Conservation (phyloP, 2,888 invertebrate species). For the Dynastes tityus region DNA sequence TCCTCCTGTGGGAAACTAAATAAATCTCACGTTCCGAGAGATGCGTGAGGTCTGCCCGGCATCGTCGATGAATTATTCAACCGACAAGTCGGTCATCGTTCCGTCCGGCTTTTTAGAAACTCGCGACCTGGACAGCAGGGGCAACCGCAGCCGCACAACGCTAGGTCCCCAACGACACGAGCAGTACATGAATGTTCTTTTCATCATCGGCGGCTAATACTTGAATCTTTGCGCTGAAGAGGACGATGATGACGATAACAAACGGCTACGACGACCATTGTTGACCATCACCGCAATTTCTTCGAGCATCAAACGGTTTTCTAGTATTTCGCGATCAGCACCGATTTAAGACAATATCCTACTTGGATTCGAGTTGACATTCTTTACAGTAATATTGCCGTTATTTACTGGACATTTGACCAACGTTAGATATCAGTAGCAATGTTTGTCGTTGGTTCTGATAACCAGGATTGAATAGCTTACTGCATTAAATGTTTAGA, state of each 20-base stretch:
- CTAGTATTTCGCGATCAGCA: not conserved
- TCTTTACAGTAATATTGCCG: too few relatives aligned
- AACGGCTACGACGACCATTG: slow-evolving; percentile 8
- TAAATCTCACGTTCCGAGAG: slow-evolving; percentile 65
- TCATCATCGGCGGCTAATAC: slow-evolving; percentile 36
- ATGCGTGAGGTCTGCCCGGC: slow-evolving; percentile 66
- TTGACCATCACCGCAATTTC: not conserved
- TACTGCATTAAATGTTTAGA: too few relatives aligned
- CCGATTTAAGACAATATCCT: not conserved
- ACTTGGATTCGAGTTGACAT: too few relatives aligned
- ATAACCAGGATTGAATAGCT: too few relatives aligned
- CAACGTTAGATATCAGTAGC: too few relatives aligned
- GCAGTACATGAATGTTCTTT: slow-evolving; percentile 56
- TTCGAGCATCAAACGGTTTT: not conserved
- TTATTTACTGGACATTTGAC: too few relatives aligned
- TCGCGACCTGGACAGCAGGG: slow-evolving; percentile 20
- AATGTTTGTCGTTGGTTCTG: too few relatives aligned
- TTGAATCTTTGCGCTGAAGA: not conserved
- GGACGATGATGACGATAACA: not conserved
- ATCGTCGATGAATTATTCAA: slow-evolving; percentile 67
- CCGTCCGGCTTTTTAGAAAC: slow-evolving; percentile 19
- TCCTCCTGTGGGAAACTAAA: slow-evolving; percentile 64
- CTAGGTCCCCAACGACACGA: slow-evolving; percentile 54
- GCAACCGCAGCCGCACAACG: not conserved
- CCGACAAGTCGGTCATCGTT: slow-evolving; percentile 62